Evolutionary conservation across 1,140 invertebrate species (phyloP).

Genomic region (Chironomus tepperi): DNA sequence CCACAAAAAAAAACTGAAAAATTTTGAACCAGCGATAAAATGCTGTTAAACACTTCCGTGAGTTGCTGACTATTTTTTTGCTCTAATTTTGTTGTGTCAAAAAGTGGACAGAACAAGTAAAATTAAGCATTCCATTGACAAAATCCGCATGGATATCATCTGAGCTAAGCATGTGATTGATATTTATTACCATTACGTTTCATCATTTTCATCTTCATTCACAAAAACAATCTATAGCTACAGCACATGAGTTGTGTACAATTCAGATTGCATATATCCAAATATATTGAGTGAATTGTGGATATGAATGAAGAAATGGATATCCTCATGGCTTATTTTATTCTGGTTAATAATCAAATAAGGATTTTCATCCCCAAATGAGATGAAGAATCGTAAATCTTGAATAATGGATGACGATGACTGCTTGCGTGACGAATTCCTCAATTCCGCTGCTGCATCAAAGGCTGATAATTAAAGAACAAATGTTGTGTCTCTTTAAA

Average conservation of each 20-base stretch:
- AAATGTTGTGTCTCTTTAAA: no score
- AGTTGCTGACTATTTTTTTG: neutral
- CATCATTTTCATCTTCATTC: neutral
- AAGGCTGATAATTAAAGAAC: neutral
- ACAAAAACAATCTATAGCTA: no score
- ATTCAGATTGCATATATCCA: no score
- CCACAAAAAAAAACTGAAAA: no score
- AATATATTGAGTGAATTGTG: neutral
- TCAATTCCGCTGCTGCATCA: neutral
- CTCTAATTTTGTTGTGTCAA: neutral
- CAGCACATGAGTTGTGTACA: no score
- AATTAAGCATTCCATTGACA: neutral
- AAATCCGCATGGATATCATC: neutral
- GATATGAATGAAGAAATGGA: neutral
- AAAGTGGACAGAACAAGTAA: neutral
- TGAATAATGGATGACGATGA: slow-evolving; percentile 4
- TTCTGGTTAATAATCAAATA: slow-evolving; percentile 8
- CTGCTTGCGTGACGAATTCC: neutral
- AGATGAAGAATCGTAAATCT: neutral
- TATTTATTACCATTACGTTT: neutral
- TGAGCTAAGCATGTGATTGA: neutral
- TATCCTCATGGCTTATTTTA: neutral
- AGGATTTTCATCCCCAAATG: neutral
- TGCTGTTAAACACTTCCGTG: no score
- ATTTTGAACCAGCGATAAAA: no score